Evolutionary conservation across 2,797 vertebrate species (phyloP).

Genomic region (Pseudocheirus occidentalis): DNA sequence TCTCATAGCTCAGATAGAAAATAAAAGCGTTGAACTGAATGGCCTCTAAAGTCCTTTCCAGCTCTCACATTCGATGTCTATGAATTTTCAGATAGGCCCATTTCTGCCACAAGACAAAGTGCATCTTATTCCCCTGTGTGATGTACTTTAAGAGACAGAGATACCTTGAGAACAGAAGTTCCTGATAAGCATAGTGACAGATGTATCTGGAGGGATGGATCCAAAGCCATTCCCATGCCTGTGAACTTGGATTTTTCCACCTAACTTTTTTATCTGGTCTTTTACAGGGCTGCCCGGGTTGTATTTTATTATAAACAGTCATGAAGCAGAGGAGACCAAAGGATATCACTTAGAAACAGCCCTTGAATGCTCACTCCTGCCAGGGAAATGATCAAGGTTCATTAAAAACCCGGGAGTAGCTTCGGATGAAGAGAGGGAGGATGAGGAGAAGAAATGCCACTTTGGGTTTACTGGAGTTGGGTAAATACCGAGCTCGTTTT

Average conservation of each 20-base stretch:
- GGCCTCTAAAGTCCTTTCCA: not conserved
- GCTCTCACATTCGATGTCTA: not conserved
- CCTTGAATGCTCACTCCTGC: not conserved
- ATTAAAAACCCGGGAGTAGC: constrained; percentile 18
- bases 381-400: not conserved
- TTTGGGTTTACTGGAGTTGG: not conserved
- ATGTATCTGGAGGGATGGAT: not conserved
- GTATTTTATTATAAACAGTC: constrained; percentile 10
- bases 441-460: not conserved
- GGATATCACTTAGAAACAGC: not conserved
- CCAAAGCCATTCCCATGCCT: not conserved
- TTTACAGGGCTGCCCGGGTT: not conserved
- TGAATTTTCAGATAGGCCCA: not conserved
- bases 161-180: not conserved
- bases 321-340: not conserved
- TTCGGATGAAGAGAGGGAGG: not conserved
- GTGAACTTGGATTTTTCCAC: not conserved
- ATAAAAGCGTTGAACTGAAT: not conserved
- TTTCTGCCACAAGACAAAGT: not conserved
- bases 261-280: not conserved
- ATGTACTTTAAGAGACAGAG: not conserved
- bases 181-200: not conserved
- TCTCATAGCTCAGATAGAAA: not conserved
- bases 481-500: not conserved
- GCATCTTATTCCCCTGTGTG: not conserved